Conservation (phyloP, 2,888 invertebrate genomes). For the Lepas anatifera region DNA sequence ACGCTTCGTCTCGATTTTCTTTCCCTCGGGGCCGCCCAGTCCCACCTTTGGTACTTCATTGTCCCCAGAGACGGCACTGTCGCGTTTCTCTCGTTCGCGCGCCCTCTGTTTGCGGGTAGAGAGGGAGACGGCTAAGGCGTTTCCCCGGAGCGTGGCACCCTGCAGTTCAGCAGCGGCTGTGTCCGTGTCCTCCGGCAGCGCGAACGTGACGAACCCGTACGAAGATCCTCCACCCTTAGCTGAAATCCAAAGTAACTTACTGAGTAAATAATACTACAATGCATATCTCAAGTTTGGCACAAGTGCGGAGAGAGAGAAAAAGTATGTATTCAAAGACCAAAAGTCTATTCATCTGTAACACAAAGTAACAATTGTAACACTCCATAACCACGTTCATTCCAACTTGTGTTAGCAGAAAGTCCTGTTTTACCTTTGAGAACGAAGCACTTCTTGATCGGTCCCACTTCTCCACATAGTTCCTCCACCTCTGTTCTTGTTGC, state of each 20-base stretch:
- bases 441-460: background rate
- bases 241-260: background rate
- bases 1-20: too few species aligned
- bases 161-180: background rate
- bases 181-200: background rate
- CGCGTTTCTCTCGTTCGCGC: background rate
- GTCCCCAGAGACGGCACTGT: background rate
- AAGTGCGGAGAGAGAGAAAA: background rate
- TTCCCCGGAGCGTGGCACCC: background rate
- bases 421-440: background rate
- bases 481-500: background rate
- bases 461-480: background rate
- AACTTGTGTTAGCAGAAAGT: too few species aligned
- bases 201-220: constrained; percentile 1
- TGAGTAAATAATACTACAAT: background rate
- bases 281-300: background rate
- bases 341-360: background rate
- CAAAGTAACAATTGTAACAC: background rate
- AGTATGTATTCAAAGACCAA: too few species aligned
- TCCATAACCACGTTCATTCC: too few species aligned
- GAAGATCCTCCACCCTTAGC: background rate
- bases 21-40: too few species aligned
- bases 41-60: too few species aligned
- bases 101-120: background rate
- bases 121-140: background rate